Base-by-base conservation (phyloP, 2,888 invertebrate species). In the Hoplodrina ambigua region DNA sequence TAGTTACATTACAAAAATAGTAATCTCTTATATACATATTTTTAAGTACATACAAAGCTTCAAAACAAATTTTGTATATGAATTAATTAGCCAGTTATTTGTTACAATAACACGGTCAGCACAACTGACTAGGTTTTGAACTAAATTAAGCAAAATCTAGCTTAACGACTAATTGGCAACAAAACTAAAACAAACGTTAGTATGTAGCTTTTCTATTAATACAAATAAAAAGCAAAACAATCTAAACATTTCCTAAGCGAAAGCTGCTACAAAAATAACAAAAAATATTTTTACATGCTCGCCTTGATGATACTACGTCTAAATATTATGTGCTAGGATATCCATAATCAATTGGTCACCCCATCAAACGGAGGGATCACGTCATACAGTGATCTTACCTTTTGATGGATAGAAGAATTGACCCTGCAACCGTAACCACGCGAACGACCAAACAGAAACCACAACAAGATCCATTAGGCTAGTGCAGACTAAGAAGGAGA, bases 381-480 rank as follows among this genome's bases (percentile, higher is more conserved):
- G 33, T 58, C 4, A 17, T 3, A 57, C 56, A 41, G 71, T 87
- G 84, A 86, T 85, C 70, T 68, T 75, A 30, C 75, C 80, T 72
- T 91, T 92, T 92, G 94, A 93, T 95, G 91, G 94, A 94, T 94
- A 93, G 86, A 92, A 86, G 76, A 90, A 93, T 92, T 94, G 96
- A 95, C 90, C 93, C 95, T 91, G 93, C 94, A 84, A 93, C 93
- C 92, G 93, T 90, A 93, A 88, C 68, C 83, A 89, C 90, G 88
- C 87, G 82, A 89, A 88, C 89, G 88, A 91, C 92, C 91, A 93
- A 94, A 92, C 94, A 91, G 91, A 89, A 85, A 89, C 88, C 91
- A 90, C 93, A 91, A 87, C 86, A 82, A 74, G 68, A 80, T 81
- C 71, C 65, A 68, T 46, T 56, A 11, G 56, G 11, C 33, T 52